These are phyloP conservation scores for Parnassius smintheus DNA, from an alignment of 2,888 invertebrate genomes.

Conservation along the genomic window DNA sequence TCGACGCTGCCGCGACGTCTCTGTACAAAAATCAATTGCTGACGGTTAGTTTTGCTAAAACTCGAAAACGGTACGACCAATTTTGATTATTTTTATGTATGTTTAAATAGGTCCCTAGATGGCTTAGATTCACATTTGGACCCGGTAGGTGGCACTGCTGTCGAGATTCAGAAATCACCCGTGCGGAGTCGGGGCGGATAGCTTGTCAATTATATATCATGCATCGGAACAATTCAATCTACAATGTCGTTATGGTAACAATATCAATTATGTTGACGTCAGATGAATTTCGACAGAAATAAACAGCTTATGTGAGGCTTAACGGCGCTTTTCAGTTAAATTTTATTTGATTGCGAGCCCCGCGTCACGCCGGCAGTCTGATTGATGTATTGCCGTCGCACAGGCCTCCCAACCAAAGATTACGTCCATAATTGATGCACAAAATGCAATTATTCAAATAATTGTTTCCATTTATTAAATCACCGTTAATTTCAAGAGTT, in stretches of 20 bases:
- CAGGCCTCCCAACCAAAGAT: slow-evolving; percentile 54
- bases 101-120: too few relatives aligned
- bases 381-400: slow-evolving; percentile 70
- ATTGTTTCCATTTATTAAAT: slow-evolving; percentile 22
- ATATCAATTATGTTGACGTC: slow-evolving; percentile 8
- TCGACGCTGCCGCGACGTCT: too few relatives aligned
- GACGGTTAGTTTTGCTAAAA: too few relatives aligned
- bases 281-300: slow-evolving; percentile 34
- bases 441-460: slow-evolving; percentile 45
- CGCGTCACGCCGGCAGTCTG: slow-evolving; percentile 60
- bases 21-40: too few relatives aligned
- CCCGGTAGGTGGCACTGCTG: too few relatives aligned
- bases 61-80: too few relatives aligned
- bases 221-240: neutral
- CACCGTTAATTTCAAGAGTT: neutral
- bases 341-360: slow-evolving; percentile 76
- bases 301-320: slow-evolving; percentile 47
- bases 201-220: too few relatives aligned
- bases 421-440: slow-evolving; percentile 58
- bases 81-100: too few relatives aligned
- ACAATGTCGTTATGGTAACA: neutral
- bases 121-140: too few relatives aligned
- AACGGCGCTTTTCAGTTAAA: slow-evolving; percentile 67
- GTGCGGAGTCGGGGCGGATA: too few relatives aligned
- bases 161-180: too few relatives aligned